A percentile compares a stretch with the other conserved stretches of the same genome.
phyloP scores from a whole-genome alignment of 37 sponge, comb jelly and placozoan species.

The Hexactinellida sp. region DNA sequence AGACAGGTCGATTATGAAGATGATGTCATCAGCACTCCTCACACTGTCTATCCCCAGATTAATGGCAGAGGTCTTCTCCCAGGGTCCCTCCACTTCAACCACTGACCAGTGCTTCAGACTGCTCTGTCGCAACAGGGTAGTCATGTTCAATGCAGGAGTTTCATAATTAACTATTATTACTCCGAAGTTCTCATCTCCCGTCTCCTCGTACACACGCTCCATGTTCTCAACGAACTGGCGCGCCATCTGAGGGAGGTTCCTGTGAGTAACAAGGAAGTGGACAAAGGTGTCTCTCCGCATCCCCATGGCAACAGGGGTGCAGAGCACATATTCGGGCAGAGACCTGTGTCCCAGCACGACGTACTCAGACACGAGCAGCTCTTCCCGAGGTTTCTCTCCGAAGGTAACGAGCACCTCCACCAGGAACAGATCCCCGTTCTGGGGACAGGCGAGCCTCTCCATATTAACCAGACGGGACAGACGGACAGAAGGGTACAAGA shows the following conservation, averaged over 20 bases:
- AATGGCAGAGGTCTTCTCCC: constrained; percentile 6
- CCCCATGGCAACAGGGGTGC: not conserved
- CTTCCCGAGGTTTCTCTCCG: not conserved
- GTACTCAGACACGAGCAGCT: not conserved
- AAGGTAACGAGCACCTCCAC: not conserved
- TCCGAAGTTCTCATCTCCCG: not conserved
- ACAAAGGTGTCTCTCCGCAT: constrained; percentile 6
- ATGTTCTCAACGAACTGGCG: not conserved
- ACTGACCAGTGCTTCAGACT: not conserved
- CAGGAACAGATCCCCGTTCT: not conserved
- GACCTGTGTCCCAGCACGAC: not conserved
- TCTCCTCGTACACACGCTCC: not conserved
- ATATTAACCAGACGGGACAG: not conserved
- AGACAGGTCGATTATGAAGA: not conserved
- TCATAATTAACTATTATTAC: not conserved
- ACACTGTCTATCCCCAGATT: not conserved
- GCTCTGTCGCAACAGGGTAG: not conserved
- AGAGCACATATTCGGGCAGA: not conserved
- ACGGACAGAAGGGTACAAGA: not conserved
- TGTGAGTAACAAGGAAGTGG: constrained; percentile 6
- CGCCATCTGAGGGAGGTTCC: not conserved
- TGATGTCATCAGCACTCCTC: not conserved
- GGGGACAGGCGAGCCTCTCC: not conserved
- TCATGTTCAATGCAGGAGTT: not conserved
- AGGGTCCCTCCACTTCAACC: not conserved